phyloP scores from a whole-genome alignment of 1,140 invertebrate genomes.

The Lepidotrigona ventralis region DNA sequence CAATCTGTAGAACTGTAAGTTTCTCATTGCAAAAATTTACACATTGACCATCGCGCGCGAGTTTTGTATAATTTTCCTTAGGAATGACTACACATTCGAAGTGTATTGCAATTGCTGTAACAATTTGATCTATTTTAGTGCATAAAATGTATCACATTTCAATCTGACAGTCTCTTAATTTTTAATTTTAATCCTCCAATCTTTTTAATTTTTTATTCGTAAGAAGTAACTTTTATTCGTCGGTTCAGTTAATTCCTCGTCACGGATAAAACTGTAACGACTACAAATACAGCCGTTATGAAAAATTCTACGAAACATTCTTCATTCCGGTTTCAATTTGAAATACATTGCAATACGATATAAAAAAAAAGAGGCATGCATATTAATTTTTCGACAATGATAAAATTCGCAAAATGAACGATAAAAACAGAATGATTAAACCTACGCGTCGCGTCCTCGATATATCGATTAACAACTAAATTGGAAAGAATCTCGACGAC shows the following conservation, averaged over 20 bases:
- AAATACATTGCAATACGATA: not conserved
- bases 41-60: no score
- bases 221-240: no score
- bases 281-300: not conserved
- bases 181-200: no score
- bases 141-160: no score
- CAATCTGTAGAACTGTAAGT: no score
- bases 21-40: no score
- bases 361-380: not conserved
- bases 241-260: not conserved
- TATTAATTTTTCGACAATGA: not conserved
- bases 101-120: no score
- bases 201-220: no score
- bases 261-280: not conserved
- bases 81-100: no score
- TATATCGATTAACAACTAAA: not conserved
- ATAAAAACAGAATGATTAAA: constrained; percentile 4
- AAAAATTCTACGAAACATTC: not conserved
- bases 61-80: no score
- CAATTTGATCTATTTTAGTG: no score
- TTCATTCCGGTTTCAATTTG: not conserved
- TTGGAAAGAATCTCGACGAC: not conserved
- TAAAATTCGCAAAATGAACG: not conserved
- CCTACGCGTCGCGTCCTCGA: not conserved
- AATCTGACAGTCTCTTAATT: no score